Evolutionary conservation across 2,797 vertebrate species (phyloP).

Genomic region (Avahi laniger): DNA sequence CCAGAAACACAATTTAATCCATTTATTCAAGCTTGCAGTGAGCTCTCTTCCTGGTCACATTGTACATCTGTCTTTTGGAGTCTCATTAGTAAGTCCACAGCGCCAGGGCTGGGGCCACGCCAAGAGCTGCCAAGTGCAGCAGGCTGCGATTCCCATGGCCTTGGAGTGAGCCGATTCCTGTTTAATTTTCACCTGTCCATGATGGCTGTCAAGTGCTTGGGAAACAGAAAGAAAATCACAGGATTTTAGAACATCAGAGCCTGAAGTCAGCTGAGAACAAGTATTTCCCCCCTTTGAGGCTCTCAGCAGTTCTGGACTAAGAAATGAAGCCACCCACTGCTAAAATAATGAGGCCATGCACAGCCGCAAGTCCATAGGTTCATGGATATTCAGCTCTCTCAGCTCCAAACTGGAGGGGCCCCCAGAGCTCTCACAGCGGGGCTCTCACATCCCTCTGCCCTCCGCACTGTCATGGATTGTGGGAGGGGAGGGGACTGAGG

Average conservation of each 20-base stretch:
- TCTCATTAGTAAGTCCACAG: neutral
- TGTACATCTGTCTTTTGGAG: neutral
- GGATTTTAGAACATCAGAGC: neutral
- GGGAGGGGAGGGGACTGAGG: neutral
- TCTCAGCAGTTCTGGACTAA: neutral
- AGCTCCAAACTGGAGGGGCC: neutral
- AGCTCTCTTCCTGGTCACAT: neutral
- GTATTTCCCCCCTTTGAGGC: neutral
- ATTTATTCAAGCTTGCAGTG: neutral
- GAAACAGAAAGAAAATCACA: neutral
- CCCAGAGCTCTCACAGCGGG: neutral
- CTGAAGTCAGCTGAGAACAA: neutral
- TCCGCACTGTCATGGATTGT: neutral
- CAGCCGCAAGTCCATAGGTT: neutral
- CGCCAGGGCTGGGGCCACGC: too few species aligned
- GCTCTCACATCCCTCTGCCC: neutral
- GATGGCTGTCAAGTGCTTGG: neutral
- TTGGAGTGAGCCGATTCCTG: neutral
- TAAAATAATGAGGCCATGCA: neutral
- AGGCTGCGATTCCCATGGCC: neutral
- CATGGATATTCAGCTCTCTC: neutral
- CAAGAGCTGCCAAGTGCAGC: neutral
- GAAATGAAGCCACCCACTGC: neutral
- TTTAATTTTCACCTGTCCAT: neutral
- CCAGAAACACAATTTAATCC: neutral